A percentile compares a stretch with the other conserved stretches of the same genome.
phyloP scores from a whole-genome alignment of 2,888 invertebrate genomes.

The Melikaiella ostensackeni region DNA sequence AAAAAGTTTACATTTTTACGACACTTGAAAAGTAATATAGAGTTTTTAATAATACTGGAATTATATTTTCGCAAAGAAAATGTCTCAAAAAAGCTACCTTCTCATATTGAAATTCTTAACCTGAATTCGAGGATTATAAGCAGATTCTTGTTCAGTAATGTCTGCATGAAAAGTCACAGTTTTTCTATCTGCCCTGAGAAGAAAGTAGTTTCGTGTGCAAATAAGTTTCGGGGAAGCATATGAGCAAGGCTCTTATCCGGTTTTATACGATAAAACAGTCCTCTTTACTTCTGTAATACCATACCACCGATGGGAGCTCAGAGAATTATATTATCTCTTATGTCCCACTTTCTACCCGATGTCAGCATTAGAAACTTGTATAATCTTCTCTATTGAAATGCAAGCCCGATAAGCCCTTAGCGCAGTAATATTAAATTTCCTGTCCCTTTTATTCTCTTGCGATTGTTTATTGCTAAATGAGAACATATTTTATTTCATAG shows the following conservation, averaged over 20 bases:
- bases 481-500: background rate
- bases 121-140: background rate
- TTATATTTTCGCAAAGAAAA: background rate
- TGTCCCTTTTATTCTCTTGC: background rate
- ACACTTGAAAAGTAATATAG: background rate
- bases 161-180: background rate
- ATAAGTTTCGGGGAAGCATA: constrained; percentile 22
- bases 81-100: too few relatives aligned
- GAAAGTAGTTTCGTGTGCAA: constrained; percentile 17
- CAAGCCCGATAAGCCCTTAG: background rate
- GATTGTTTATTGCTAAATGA: background rate
- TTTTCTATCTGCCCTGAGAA: background rate
- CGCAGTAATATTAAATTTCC: background rate
- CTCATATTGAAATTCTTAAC: background rate
- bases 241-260: constrained; percentile 31
- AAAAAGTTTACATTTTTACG: too few relatives aligned
- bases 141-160: background rate
- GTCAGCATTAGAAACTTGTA: background rate
- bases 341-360: background rate
- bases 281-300: background rate
- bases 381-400: constrained; percentile 14
- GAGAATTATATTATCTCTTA: constrained; percentile 28
- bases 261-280: constrained; percentile 12
- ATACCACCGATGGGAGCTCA: background rate
- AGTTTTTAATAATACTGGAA: background rate